phyloP scores from a whole-genome alignment of 2,888 invertebrate species.

The Stenolophus ochropezus region DNA sequence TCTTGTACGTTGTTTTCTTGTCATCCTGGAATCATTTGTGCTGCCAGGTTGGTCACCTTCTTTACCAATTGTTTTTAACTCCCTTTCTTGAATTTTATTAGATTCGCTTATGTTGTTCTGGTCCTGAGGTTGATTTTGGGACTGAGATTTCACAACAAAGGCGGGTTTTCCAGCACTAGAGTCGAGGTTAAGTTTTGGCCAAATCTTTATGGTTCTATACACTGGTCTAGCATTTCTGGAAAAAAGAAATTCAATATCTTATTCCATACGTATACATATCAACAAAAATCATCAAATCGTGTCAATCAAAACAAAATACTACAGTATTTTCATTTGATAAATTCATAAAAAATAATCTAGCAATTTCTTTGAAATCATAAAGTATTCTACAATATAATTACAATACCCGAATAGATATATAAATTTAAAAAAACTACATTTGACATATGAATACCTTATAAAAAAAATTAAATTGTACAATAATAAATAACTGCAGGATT shows the following conservation, averaged over 20 bases:
- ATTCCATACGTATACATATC: constrained; percentile 64
- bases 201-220: constrained; percentile 78
- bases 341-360: too few species aligned
- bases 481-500: too few species aligned
- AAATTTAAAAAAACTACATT: too few species aligned
- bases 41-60: constrained; percentile 64
- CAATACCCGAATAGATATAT: too few species aligned
- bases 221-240: constrained; percentile 77
- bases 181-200: constrained; percentile 77
- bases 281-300: neutral
- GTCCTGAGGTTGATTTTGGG: constrained; percentile 67
- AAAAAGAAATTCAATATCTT: neutral
- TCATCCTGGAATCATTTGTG: constrained; percentile 73
- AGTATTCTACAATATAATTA: too few species aligned
- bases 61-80: constrained; percentile 68
- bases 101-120: constrained; percentile 19
- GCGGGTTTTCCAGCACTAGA: constrained; percentile 70
- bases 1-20: constrained; percentile 74
- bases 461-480: too few species aligned
- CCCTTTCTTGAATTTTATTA: constrained; percentile 63
- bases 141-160: constrained; percentile 61
- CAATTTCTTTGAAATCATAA: too few species aligned
- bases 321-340: too few species aligned
- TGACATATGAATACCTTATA: too few species aligned
- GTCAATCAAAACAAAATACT: too few species aligned